Conservation (phyloP, 2,113 vertebrate species). For the Pleuronectes platessa region DNA sequence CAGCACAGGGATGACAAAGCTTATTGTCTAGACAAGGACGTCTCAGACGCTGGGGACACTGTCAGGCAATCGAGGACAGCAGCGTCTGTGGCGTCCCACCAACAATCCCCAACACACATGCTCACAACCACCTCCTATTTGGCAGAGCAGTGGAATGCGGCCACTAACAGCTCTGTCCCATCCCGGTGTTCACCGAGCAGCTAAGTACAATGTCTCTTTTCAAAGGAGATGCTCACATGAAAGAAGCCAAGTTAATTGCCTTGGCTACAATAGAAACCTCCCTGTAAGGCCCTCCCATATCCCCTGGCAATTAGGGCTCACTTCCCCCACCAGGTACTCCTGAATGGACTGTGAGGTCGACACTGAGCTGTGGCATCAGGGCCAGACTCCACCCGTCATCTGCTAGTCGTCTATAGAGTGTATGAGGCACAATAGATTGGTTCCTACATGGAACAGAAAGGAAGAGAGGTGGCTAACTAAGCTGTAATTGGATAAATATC, state of each 20-base stretch:
- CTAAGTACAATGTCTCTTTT: constrained; percentile 65
- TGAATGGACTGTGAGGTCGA: constrained; percentile 40
- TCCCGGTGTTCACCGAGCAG: constrained; percentile 48
- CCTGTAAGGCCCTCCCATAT: constrained; percentile 65
- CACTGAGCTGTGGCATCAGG: not conserved
- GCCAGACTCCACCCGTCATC: constrained; percentile 39
- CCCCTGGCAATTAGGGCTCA: constrained; percentile 69
- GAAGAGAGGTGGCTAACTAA: too few relatives aligned
- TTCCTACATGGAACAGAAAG: not conserved
- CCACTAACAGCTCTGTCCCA: constrained; percentile 44
- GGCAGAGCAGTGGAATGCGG: constrained; percentile 46
- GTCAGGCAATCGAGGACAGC: constrained; percentile 45
- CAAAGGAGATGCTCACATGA: constrained; percentile 66
- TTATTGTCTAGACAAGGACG: constrained; percentile 39
- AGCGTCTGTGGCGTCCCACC: constrained; percentile 50
- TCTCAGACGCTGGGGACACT: constrained; percentile 36
- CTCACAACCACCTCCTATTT: constrained; percentile 26
- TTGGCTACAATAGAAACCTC: constrained; percentile 69
- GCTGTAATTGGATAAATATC: not conserved
- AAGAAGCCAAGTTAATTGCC: constrained; percentile 72
- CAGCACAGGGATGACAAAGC: constrained; percentile 14
- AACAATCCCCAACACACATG: constrained; percentile 37
- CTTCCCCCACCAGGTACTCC: constrained; percentile 54
- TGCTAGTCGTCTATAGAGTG: not conserved
- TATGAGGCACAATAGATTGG: constrained; percentile 12